Conservation (phyloP, 2,797 vertebrate genomes). For the Chaetodon trifasciatus region DNA sequence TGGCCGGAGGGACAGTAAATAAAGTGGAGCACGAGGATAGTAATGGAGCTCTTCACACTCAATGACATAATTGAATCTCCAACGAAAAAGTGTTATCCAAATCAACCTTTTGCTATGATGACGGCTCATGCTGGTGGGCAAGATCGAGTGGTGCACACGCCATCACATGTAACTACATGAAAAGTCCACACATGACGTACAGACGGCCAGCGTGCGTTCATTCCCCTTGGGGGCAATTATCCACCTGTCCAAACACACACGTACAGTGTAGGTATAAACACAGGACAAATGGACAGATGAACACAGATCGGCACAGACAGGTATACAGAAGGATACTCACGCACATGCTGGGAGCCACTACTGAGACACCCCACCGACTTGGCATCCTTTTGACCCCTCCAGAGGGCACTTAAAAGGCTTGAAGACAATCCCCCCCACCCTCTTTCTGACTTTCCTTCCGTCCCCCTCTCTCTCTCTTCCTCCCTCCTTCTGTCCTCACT, state of each 20-base stretch:
- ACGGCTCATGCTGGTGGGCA: conserved; percentile 7
- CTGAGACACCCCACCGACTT: conserved; percentile 59
- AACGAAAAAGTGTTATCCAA: conserved; percentile 53
- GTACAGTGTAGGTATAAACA: conserved; percentile 43
- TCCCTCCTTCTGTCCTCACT: conserved; percentile 62
- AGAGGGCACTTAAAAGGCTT: conserved; percentile 77
- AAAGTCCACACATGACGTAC: neutral
- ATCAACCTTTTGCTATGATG: conserved; percentile 41
- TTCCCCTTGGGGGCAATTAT: conserved; percentile 52
- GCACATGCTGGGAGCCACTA: conserved; percentile 57
- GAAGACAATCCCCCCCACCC: conserved; percentile 57
- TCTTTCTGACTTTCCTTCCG: conserved; percentile 55
- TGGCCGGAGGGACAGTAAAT: conserved; percentile 44
- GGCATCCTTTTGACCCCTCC: conserved; percentile 76
- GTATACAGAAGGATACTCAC: conserved; percentile 61
- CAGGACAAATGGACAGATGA: conserved; percentile 59
- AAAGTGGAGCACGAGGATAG: conserved; percentile 51
- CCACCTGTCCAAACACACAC: conserved; percentile 40
- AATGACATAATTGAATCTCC: conserved; percentile 70
- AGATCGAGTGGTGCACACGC: conserved; percentile 1
- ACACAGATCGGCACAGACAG: conserved; percentile 55
- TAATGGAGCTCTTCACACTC: conserved; percentile 69
- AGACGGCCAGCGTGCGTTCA: neutral
- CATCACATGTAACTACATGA: neutral
- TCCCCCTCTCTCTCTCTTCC: conserved; percentile 27